Percentiles rank a stretch among this genome's conserved stretches.
Conservation (phyloP, 2,888 invertebrate species). For the Nezara viridula region DNA sequence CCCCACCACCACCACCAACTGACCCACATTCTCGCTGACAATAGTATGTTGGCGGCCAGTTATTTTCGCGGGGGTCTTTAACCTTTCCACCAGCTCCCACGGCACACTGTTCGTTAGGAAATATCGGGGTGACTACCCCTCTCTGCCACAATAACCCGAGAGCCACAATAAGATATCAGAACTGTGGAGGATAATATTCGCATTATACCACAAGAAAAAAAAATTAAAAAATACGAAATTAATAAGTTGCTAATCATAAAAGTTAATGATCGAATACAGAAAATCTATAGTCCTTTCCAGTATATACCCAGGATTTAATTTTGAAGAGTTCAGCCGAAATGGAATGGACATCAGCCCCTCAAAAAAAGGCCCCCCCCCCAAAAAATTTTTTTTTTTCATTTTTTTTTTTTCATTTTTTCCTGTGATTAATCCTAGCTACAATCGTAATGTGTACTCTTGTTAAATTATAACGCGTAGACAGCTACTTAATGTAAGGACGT, state of each 20-base stretch:
- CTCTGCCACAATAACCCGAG: neutral
- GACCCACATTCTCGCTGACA: slow-evolving; percentile 67
- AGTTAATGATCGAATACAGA: neutral
- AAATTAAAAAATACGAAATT: neutral
- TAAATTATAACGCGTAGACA: too few relatives aligned
- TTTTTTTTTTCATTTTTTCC: too few relatives aligned
- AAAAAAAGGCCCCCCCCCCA: too few relatives aligned
- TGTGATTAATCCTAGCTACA: too few relatives aligned
- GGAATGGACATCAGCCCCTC: too few relatives aligned
- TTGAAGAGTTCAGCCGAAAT: too few relatives aligned
- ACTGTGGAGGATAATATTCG: neutral
- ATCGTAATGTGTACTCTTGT: too few relatives aligned
- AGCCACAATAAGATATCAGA: neutral
- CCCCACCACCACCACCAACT: slow-evolving; percentile 65
- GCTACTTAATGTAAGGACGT: too few relatives aligned
- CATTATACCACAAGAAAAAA: neutral
- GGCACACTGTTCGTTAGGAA: neutral
- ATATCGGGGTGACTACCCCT: slow-evolving; percentile 55
- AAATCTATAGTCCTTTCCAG: too few relatives aligned
- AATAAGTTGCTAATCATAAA: neutral
- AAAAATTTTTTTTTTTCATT: too few relatives aligned
- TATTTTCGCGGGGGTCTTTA: slow-evolving; percentile 67
- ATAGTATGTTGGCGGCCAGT: slow-evolving; percentile 65
- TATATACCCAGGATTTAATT: too few relatives aligned
- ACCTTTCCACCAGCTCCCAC: slow-evolving; percentile 65